Base-by-base conservation (phyloP, 1,140 invertebrate genomes). In the Ylistrum balloti region DNA sequence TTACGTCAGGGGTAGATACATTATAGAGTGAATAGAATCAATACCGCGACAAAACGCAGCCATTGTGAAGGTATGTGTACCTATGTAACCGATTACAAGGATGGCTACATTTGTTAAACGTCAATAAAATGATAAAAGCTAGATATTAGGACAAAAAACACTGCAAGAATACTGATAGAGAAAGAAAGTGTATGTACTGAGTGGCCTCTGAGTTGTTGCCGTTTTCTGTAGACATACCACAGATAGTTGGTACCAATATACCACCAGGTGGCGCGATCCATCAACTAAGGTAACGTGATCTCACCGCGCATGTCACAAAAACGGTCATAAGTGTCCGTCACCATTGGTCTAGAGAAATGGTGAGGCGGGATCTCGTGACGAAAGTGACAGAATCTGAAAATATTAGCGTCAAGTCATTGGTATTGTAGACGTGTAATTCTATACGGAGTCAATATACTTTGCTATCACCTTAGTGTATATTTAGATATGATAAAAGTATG, bases 401-500 rank as follows among this genome's bases (percentile, higher is more conserved):
- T 45, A 74, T 74, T n/a, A 74, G 9, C 56, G 56, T 74, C 9
- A n/a, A 74, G n/a, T n/a, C n/a, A 74, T 28, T 28, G 56, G 20
- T 74, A 17, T 74, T 17, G 56, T 11, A 28, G 22, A 28, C 28
- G 5, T 28, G 56, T 28, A 74, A 74, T n/a, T 28, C 56, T 2
- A 74, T 17, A 74, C 56, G 22, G 17, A 74, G 22, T 74, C 22
- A 28, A 74, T 74, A 74, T 28, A 9, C 56, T 2, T 22, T 28
- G 56, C 17, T 74, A 74, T 74, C 56, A 28, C 28, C n/a, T n/a
- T n/a, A n/a, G 5, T 74, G n/a, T 74, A 74, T 28, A 74, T 17
- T 17, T 74, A 74, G 56, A 74, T 28, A 74, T 74, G 56, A 74
- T 28, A 74, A 74, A 9, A 74, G 56, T 74, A 74, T 74, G 56